Conservation (phyloP, 2,797 vertebrate genomes). For the Psittacula echo region DNA sequence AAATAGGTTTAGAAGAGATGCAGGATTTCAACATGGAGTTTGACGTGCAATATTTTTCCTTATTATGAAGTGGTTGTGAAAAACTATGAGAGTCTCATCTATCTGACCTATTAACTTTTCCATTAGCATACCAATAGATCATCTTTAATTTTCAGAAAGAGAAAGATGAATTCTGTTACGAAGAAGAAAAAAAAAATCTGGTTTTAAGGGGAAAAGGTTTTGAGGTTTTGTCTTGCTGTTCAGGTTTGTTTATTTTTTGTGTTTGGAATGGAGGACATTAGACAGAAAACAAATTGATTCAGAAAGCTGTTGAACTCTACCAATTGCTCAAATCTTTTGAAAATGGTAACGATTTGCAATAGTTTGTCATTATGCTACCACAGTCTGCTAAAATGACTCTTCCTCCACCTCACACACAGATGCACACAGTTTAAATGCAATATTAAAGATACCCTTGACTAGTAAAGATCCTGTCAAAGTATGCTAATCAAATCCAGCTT, state of each 20-base stretch:
- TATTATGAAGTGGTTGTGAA: not conserved
- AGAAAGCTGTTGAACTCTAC: not conserved
- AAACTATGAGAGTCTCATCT: not conserved
- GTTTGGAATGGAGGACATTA: not conserved
- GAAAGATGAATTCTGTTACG: not conserved
- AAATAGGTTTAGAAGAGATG: not conserved
- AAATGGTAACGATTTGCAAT: not conserved
- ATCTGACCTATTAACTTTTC: not conserved
- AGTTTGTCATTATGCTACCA: not conserved
- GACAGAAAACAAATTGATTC: not conserved
- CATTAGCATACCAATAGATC: not conserved
- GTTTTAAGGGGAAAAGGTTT: not conserved
- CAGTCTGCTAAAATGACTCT: not conserved
- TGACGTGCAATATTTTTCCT: not conserved
- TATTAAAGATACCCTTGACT: conserved; percentile 11
- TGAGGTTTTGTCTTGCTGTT: not conserved
- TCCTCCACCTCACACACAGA: not conserved
- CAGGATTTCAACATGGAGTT: not conserved
- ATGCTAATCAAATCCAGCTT: conserved; percentile 75
- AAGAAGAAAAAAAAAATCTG: not conserved
- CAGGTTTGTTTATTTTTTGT: not conserved
- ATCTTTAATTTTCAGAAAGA: not conserved
- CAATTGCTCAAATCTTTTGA: not conserved
- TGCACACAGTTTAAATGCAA: not conserved
- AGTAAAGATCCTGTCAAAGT: conserved; percentile 63